Evolutionary conservation across 1,140 invertebrate genomes (phyloP), one percentile per base, ranked within the genome.

Genomic region (Saccostrea cuccullata): DNA sequence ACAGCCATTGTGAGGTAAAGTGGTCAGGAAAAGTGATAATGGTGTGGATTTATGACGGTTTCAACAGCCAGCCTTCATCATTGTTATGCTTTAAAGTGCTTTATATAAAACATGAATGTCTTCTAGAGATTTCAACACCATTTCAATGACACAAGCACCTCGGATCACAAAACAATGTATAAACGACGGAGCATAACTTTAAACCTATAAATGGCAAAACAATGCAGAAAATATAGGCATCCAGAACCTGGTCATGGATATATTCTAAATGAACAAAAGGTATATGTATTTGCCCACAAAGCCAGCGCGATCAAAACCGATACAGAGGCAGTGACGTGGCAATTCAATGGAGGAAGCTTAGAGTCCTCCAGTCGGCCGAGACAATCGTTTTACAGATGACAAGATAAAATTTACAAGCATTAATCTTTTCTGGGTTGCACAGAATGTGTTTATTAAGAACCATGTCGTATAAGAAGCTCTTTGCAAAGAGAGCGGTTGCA

Each of bases 341-440:
- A 77, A 4, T 30, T 26, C 15, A 77, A 30, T 64, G 58, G 58
- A 64, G 58, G 58, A 64, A 64, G 17, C 17, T 2, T n/a, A 6
- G 26, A 26, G 26, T 15, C 30, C 70, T 5, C 26, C 13, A 15
- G 30, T 77, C 70, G 26, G 13, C 70, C 70, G 70, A 11, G 30
- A 30, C 70, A 77, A 30, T 77, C 11, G 30, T 77, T 77, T 12
- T 26, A 11, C 23, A 77, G 70, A 77, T 77, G 70, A 77, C 70
- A 77, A 77, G 70, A 77, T 77, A 77, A 77, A 36, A 77, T 13
- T 77, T 77, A 40, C 70, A 77, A 77, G 70, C 30, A 77, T 30
- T 40, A 12, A 77, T 77, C 30, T 26, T 77, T 26, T 36, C 70
- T 30, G 30, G 70, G 26, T 77, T 77, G 26, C 70, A 77, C 30